phyloP scores from a whole-genome alignment of 2,797 vertebrate species.

The Champsocephalus gunnari region DNA sequence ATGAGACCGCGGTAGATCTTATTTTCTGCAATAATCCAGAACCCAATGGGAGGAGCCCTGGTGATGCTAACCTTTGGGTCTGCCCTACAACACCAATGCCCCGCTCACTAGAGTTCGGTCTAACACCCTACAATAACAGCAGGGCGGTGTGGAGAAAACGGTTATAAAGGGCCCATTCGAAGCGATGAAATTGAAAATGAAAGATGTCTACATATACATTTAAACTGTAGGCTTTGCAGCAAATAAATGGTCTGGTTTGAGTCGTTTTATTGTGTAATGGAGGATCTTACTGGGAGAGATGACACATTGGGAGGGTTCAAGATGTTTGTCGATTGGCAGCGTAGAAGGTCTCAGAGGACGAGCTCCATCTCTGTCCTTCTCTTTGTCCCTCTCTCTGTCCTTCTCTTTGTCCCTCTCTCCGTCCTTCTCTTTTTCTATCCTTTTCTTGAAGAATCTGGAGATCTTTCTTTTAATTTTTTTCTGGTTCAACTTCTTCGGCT shows the following conservation, averaged over 20 bases:
- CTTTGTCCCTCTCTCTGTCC: conserved; percentile 36
- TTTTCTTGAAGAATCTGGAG: conserved; percentile 66
- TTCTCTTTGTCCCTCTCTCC: conserved; percentile 1
- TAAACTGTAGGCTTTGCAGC: neutral
- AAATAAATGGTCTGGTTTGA: neutral
- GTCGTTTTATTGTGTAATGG: neutral
- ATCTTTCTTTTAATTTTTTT: conserved; percentile 71
- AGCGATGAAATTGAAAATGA: neutral
- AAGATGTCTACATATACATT: neutral
- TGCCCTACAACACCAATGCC: too few relatives aligned
- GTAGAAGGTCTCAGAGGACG: conserved; percentile 42
- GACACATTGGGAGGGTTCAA: accelerated
- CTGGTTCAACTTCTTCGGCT: conserved; percentile 63
- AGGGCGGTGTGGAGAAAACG: neutral
- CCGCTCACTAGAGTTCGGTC: neutral
- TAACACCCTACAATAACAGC: neutral
- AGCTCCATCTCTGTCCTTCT: conserved; percentile 10
- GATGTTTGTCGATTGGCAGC: neutral
- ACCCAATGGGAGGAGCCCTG: too few relatives aligned
- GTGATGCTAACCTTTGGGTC: too few relatives aligned
- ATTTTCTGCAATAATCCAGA: too few relatives aligned
- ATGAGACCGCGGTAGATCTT: too few relatives aligned
- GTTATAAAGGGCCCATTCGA: neutral
- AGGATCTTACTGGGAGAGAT: conserved; percentile 76
- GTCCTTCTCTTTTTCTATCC: conserved; percentile 29